Conservation (phyloP, 1,140 invertebrate species). For the Tetranychus cinnabarinus region DNA sequence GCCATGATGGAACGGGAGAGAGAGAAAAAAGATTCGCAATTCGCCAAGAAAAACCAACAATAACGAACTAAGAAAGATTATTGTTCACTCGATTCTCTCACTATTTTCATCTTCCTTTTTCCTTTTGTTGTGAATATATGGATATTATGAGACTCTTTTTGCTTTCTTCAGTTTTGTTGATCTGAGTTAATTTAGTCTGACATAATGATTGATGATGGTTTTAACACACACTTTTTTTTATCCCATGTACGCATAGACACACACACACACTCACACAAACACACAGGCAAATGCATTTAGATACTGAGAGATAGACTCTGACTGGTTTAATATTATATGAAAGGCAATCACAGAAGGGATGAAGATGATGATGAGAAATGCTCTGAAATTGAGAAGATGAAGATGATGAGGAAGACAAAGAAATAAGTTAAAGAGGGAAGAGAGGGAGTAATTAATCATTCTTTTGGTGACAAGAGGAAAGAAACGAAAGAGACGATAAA, state of each 20-base stretch:
- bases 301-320: background rate
- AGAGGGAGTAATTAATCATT: background rate
- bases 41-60: no score
- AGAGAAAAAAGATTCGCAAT: no score
- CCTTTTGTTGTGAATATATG: no score
- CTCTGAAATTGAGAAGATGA: background rate
- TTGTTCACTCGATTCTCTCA: no score
- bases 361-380: background rate
- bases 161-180: conserved; percentile 4
- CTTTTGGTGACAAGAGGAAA: background rate
- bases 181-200: conserved; percentile 11
- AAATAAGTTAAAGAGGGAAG: background rate
- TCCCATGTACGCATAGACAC: background rate
- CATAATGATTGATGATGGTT: conserved; percentile 11
- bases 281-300: background rate
- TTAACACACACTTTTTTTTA: conserved; percentile 4
- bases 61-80: no score
- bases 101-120: no score
- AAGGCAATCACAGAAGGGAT: background rate
- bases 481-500: background rate
- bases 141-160: no score
- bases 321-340: background rate
- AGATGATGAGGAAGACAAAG: background rate
- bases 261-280: background rate
- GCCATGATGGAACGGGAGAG: no score